phyloP scores from a whole-genome alignment of 2,797 vertebrate species.

The Sciurus carolinensis region DNA sequence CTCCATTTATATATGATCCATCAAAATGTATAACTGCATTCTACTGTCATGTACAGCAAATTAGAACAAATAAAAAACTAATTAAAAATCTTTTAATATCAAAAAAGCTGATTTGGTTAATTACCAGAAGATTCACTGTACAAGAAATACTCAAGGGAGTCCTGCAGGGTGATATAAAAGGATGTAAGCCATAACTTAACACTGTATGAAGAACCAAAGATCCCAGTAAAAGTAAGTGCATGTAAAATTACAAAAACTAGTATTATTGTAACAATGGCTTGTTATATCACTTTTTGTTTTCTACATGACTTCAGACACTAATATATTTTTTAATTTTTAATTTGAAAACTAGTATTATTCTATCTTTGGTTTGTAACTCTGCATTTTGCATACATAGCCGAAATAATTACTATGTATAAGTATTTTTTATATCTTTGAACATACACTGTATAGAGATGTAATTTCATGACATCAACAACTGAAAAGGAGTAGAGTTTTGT shows the following conservation, averaged over 20 bases:
- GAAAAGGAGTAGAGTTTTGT: not conserved
- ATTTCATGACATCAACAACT: not conserved
- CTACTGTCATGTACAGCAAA: no score
- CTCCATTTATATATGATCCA: no score
- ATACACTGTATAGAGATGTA: not conserved
- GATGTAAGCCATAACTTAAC: not conserved
- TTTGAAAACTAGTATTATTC: not conserved
- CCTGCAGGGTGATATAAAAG: not conserved
- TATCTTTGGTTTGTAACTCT: not conserved
- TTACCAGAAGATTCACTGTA: no score
- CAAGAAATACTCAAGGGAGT: not conserved
- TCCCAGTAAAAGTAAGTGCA: not conserved
- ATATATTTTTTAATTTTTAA: not conserved
- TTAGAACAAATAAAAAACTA: no score
- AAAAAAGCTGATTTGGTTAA: not conserved
- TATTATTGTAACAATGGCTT: not conserved
- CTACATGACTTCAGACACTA: not conserved
- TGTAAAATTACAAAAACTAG: not conserved
- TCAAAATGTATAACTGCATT: no score
- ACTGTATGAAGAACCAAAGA: not conserved
- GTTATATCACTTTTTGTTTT: not conserved
- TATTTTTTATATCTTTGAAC: not conserved
- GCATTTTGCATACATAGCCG: not conserved
- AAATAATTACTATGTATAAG: not conserved
- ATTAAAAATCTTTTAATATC: no score